phyloP scores from a whole-genome alignment of 2,888 invertebrate genomes.

The Mesorhabditis sp. region DNA sequence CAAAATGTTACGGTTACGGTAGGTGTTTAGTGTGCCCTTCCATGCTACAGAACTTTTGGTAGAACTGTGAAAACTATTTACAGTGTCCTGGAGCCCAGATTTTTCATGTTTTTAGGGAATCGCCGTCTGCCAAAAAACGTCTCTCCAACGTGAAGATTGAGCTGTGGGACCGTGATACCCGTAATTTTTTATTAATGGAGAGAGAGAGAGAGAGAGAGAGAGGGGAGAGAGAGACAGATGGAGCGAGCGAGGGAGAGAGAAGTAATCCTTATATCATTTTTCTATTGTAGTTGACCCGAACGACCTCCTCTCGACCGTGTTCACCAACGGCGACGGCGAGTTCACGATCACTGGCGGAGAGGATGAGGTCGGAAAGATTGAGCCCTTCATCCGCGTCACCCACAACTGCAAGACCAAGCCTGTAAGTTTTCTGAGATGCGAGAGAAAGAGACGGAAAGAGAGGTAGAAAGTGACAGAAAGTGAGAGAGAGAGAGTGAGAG shows the following conservation, averaged over 20 bases:
- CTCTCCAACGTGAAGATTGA: constrained; percentile 34
- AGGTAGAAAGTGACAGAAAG: no score
- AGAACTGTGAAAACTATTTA: no score
- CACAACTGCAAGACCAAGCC: constrained; percentile 33
- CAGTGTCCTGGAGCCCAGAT: background rate
- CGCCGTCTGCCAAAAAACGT: constrained; percentile 38
- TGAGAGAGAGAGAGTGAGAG: no score
- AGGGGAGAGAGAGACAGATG: no score
- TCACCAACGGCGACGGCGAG: constrained; percentile 40
- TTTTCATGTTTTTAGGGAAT: constrained; percentile 21
- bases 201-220: no score
- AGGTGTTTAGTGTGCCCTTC: background rate
- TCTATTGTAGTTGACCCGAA: constrained; percentile 39
- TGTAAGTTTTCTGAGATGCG: constrained; percentile 10
- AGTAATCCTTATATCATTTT: no score
- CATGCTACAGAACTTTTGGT: no score
- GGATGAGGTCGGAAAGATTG: constrained; percentile 42
- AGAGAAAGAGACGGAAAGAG: background rate
- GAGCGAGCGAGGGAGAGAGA: background rate
- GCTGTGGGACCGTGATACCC: constrained; percentile 39
- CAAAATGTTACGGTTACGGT: constrained; percentile 5
- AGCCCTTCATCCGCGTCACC: constrained; percentile 37
- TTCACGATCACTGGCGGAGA: constrained; percentile 39
- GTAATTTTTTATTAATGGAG: constrained; percentile 27
- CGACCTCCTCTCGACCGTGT: constrained; percentile 31